Evolutionary conservation across 2,888 invertebrate genomes (phyloP), one percentile per base, ranked within the genome.

Genomic region (Hymenopus coronatus): DNA sequence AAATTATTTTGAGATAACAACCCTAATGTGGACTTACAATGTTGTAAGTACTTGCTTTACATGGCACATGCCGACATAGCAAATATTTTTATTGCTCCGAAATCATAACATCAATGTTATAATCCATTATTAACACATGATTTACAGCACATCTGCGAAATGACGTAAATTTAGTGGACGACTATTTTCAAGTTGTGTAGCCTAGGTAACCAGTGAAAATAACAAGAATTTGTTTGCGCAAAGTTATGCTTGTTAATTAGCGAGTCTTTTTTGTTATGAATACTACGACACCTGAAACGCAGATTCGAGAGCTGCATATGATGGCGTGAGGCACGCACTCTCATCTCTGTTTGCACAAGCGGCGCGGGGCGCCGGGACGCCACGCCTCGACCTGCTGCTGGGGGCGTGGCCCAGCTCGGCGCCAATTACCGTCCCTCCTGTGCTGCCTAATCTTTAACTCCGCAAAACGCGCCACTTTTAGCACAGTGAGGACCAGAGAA

Each of bases 311-410:
- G 54, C 54, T 20, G 54, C 54, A 70, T 70, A 70, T 87, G 40
- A 15, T 82, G n/a, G 82, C 70, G 87, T 87, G 87, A 85, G 85
- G 30, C 46, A 54, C 40, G 85, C 28, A 46, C 87, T 33, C 82
- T 15, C 82, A 70, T 87, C 81, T 86, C n/a, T 87, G 87, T 87
- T 87, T 87, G 87, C 82, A 87, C 87, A 87, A 87, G 87, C 30
- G 82, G 86, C 30, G 54, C 54, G 54, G 54, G 83, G 87, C 89
- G 88, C 88, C 89, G 89, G 84, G 89, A 84, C 89, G 89, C 89
- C 89, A 88, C 89, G 89, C 89, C 89, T 89, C 54, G 89, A 84
- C 46, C 89, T 70, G 54, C 54, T 70, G 54, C 54, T 88, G 88
- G 83, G 89, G 89, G 89, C 89, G 89, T 84, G 88, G 84, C 89